Conservation (phyloP, 2,113 vertebrate species). For the Andinoacara biseriatus region DNA sequence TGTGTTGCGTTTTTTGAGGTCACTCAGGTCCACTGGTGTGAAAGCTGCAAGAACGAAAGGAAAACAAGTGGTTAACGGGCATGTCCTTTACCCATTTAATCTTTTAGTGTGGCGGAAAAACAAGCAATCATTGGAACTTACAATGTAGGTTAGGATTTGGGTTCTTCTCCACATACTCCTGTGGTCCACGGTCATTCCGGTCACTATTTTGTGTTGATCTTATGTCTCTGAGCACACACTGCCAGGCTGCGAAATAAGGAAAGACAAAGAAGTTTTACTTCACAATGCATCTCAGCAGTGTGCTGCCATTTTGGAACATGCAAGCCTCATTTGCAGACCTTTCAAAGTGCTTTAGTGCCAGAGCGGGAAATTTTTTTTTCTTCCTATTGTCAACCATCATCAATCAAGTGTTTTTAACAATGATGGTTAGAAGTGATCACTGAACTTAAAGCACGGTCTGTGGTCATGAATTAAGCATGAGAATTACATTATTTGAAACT, state of each 20-base stretch:
- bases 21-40: conserved; percentile 91
- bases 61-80: background rate
- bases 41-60: conserved; percentile 81
- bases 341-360: background rate
- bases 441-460: background rate
- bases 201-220: conserved; percentile 90
- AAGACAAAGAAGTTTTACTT: background rate
- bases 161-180: conserved; percentile 97
- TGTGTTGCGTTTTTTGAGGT: conserved; percentile 89
- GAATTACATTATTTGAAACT: background rate
- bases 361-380: background rate
- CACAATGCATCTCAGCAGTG: background rate
- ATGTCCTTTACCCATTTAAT: background rate
- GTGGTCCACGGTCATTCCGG: conserved; percentile 88
- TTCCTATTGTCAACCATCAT: background rate
- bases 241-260: conserved; percentile 85
- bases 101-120: background rate
- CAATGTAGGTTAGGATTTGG: conserved; percentile 94
- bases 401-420: background rate
- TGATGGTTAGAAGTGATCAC: background rate
- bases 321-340: background rate
- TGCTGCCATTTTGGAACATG: background rate
- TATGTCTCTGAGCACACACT: conserved; percentile 94
- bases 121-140: conserved; percentile 74
- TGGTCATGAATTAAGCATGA: background rate